phyloP scores from a whole-genome alignment of 1,140 invertebrate species.

The Cotesia chilonis region DNA sequence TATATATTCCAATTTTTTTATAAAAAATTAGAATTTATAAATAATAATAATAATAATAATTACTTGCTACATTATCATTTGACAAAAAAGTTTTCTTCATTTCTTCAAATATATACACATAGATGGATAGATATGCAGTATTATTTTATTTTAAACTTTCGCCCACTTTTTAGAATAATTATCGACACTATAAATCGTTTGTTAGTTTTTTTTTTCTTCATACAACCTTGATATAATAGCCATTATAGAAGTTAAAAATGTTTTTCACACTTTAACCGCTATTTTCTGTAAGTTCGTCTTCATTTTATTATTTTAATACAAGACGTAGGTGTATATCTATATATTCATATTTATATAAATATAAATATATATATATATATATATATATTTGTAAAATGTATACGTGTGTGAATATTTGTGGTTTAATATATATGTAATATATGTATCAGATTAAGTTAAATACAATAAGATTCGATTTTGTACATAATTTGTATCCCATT shows the following conservation, averaged over 20 bases:
- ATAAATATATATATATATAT: not conserved
- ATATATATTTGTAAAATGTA: constrained; percentile 14
- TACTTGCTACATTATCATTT: constrained; percentile 54
- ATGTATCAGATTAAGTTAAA: constrained; percentile 45
- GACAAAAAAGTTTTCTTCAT: constrained; percentile 45
- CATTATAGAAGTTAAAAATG: constrained; percentile 28
- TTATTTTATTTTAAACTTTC: constrained; percentile 39
- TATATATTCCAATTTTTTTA: constrained; percentile 29
- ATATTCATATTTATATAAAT: not conserved
- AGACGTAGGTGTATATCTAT: constrained; percentile 31
- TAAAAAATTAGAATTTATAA: constrained; percentile 35
- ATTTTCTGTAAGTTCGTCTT: constrained; percentile 33
- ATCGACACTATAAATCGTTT: constrained; percentile 47
- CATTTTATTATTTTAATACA: constrained; percentile 11
- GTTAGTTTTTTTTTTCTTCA: constrained; percentile 37
- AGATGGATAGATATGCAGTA: constrained; percentile 61
- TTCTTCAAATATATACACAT: constrained; percentile 64
- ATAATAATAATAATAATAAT: not conserved
- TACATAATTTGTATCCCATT: constrained; percentile 55
- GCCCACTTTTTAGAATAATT: constrained; percentile 45
- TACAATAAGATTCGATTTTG: constrained; percentile 63
- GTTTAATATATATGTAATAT: constrained; percentile 39
- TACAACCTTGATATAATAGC: constrained; percentile 54
- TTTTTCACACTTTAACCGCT: constrained; percentile 5
- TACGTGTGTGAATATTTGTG: not conserved